Evolutionary conservation across 2,888 invertebrate genomes (phyloP).

Genomic region (Heteromyza rotundicornis): DNA sequence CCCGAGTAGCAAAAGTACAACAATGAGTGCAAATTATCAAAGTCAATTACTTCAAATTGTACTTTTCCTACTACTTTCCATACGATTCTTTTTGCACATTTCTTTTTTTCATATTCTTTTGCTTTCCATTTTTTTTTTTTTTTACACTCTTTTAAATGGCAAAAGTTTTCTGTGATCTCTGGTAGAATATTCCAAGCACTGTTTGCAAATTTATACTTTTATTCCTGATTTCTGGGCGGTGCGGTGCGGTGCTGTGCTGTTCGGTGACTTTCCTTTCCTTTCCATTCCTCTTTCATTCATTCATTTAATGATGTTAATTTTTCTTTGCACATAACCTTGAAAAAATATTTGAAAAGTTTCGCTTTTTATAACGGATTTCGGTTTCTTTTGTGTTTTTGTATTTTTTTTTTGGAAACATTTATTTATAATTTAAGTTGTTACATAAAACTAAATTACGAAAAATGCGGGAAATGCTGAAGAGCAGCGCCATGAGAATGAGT

Average conservation of each 20-base stretch:
- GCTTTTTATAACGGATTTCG: no score
- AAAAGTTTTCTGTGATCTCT: no score
- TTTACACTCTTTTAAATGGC: slow-evolving; percentile 1
- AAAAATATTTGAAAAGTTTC: no score
- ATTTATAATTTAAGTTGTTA: slow-evolving; percentile 50
- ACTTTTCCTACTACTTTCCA: not conserved
- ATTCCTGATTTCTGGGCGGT: not conserved
- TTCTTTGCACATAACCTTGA: no score
- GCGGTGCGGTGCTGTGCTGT: no score
- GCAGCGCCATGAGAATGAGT: slow-evolving; percentile 23
- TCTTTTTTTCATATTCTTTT: not conserved
- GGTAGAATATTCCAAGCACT: no score
- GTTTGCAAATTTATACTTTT: slow-evolving; percentile 1
- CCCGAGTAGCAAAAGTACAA: slow-evolving; percentile 15
- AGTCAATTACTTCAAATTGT: slow-evolving; percentile 44
- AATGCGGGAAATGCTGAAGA: slow-evolving; percentile 44
- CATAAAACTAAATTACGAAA: slow-evolving; percentile 56
- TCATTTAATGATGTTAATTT: no score
- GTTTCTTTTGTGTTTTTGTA: no score
- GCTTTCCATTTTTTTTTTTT: not conserved
- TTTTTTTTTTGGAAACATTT: no score
- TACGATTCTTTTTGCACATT: not conserved
- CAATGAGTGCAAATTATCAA: slow-evolving; percentile 54
- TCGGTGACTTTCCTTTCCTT: no score
- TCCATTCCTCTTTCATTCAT: no score